A percentile compares a stretch with the other conserved stretches of the same genome.
phyloP scores from a whole-genome alignment of 2,797 vertebrate species.

The Danio jaintianensis region DNA sequence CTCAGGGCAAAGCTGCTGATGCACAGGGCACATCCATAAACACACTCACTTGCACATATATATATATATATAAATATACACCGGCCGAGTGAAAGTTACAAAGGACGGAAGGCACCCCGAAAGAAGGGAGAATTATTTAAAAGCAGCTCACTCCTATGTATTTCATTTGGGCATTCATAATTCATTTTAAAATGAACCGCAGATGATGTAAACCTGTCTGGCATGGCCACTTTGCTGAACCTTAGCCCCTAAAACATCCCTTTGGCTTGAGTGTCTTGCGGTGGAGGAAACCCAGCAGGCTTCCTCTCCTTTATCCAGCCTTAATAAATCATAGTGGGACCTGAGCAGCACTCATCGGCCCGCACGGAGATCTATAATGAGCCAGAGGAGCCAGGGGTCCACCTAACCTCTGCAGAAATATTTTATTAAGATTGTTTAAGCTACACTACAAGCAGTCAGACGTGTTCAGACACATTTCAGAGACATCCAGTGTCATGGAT shows the following conservation, averaged over 20 bases:
- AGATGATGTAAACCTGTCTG: slow-evolving; percentile 81
- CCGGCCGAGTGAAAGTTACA: slow-evolving; percentile 40
- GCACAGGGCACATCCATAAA: slow-evolving; percentile 56
- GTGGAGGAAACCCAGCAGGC: slow-evolving; percentile 74
- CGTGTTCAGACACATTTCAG: slow-evolving; percentile 69
- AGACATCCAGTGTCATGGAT: slow-evolving; percentile 68
- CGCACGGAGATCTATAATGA: slow-evolving; percentile 80
- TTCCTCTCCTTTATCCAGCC: slow-evolving; percentile 62
- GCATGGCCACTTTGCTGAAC: slow-evolving; percentile 71
- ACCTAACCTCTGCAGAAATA: slow-evolving; percentile 74
- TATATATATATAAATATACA: too few relatives aligned
- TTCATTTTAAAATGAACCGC: slow-evolving; percentile 81
- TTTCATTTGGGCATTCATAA: slow-evolving; percentile 83
- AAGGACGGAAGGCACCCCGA: slow-evolving; percentile 57
- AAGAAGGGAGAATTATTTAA: slow-evolving; percentile 66
- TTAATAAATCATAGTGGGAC: slow-evolving; percentile 83
- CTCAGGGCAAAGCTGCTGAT: slow-evolving; percentile 72
- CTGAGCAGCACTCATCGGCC: slow-evolving; percentile 77
- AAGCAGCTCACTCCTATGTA: slow-evolving; percentile 74
- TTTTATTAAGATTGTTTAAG: slow-evolving; percentile 83
- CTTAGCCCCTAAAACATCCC: slow-evolving; percentile 81
- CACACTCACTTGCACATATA: slow-evolving; percentile 39
- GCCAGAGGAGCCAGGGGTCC: slow-evolving; percentile 61
- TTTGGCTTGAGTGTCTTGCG: slow-evolving; percentile 79
- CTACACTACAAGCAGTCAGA: slow-evolving; percentile 67